Conservation (phyloP, 2,113 vertebrate genomes). For the Monopterus albus region DNA sequence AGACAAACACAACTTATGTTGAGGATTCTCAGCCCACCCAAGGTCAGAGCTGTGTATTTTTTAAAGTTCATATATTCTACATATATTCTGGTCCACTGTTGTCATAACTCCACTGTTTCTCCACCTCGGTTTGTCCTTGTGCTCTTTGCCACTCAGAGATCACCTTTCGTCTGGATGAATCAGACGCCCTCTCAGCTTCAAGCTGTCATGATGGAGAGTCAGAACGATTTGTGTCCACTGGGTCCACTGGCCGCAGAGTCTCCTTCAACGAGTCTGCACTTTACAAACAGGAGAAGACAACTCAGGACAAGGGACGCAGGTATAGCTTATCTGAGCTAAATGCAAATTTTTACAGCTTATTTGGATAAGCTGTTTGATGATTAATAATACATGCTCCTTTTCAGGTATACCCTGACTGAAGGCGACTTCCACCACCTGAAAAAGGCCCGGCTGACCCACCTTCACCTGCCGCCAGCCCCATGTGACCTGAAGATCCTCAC, state of each 20-base stretch:
- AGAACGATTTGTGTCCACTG: slow-evolving; percentile 89
- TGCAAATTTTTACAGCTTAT: background rate
- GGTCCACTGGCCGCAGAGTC: slow-evolving; percentile 88
- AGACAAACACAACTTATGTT: slow-evolving; percentile 94
- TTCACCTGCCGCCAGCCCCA: slow-evolving; percentile 83
- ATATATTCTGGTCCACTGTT: background rate
- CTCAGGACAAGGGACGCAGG: slow-evolving; percentile 93
- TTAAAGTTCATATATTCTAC: background rate
- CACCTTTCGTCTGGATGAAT: slow-evolving; percentile 88
- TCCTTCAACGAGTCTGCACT: slow-evolving; percentile 96
- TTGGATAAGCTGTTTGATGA: background rate
- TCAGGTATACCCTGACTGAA: slow-evolving; percentile 95
- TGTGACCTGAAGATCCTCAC: slow-evolving; percentile 93
- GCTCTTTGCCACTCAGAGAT: slow-evolving; percentile 82
- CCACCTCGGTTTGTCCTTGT: slow-evolving; percentile 1
- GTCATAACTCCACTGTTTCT: slow-evolving; percentile 4
- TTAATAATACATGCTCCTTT: background rate
- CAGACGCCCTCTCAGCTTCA: slow-evolving; percentile 84
- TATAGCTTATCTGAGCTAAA: slow-evolving; percentile 52
- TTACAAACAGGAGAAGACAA: slow-evolving; percentile 89
- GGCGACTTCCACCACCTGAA: slow-evolving; percentile 98
- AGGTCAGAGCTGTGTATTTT: slow-evolving; percentile 81
- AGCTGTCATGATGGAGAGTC: slow-evolving; percentile 87
- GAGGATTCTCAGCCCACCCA: slow-evolving; percentile 90
- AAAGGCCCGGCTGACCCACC: slow-evolving; percentile 93